Evolutionary conservation across 2,888 invertebrate species (phyloP), one percentile per base, ranked within the genome.

Genomic region (Andrena marginata): DNA sequence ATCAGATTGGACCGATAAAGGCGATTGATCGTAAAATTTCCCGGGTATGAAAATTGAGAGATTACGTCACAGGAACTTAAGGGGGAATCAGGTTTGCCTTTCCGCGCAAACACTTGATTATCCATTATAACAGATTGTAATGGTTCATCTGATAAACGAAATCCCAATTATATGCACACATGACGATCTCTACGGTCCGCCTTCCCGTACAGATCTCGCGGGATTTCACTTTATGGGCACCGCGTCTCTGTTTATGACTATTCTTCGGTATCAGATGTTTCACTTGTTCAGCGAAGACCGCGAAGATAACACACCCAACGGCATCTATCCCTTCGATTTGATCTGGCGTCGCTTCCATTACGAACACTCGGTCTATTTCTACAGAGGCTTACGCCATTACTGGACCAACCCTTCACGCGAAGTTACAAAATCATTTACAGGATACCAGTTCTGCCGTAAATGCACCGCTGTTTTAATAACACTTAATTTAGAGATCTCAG

Each of bases 141-240:
- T 56, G 65, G 65, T 59, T 56, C 48, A 54, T 68, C 81, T 63
- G 81, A 75, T 80, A 82, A 75, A 74, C n/a, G 54, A 31, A 51
- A 16, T 31, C 49, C 51, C 74, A 71, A 80, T 65, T 80, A 62
- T 42, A 42, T 42, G 16, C 42, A 42, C 42, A 42, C 48, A 62
- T 13, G 51, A 48, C 26, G 31, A 31, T 59, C n/a, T 65, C 51
- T 3, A 10, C 26, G n/a, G 51, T n/a, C 7, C 33, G 54, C 68
- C n/a, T 49, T 48, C 23, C n/a, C 48, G 51, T 54, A 7, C 33
- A 8, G 31, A 65, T 48, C 65, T 60, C 49, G n/a, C 29, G 65
- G 70, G 42, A 80, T 62, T 73, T 51, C 68, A 59, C 42, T 67
- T 80, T 71, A 75, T 23, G 49, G 51, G 35, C 13, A 48, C 60